phyloP scores from a whole-genome alignment of 2,888 invertebrate genomes.

The Dioctria rufipes region DNA sequence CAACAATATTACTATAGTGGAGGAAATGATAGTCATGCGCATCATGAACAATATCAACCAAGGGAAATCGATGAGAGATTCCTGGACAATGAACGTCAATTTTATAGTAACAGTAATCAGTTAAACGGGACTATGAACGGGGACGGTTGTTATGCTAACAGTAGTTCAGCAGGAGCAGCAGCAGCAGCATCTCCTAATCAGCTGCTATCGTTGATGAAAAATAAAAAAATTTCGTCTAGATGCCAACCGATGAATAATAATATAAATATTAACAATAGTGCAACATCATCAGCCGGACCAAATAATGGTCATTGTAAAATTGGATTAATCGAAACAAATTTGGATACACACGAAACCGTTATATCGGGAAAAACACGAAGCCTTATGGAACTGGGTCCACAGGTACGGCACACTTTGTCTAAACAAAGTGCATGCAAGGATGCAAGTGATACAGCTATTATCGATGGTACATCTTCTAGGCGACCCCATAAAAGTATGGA shows the following conservation, averaged over 20 bases:
- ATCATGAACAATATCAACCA: slow-evolving; percentile 60
- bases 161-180: slow-evolving; percentile 47
- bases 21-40: slow-evolving; percentile 59
- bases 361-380: slow-evolving; percentile 78
- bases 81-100: slow-evolving; percentile 65
- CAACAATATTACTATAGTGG: not conserved
- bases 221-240: slow-evolving; percentile 39
- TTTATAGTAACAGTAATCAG: slow-evolving; percentile 65
- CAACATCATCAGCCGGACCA: slow-evolving; percentile 55
- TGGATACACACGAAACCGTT: slow-evolving; percentile 83
- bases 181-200: not conserved
- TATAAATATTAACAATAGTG: not conserved
- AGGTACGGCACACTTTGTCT: slow-evolving; percentile 60
- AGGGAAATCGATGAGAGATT: slow-evolving; percentile 63
- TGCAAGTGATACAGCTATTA: slow-evolving; percentile 62
- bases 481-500: slow-evolving; percentile 93
- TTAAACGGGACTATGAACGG: slow-evolving; percentile 66
- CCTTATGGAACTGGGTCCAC: slow-evolving; percentile 76
- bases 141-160: slow-evolving; percentile 61
- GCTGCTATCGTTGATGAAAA: slow-evolving; percentile 13
- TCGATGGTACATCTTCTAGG: slow-evolving; percentile 66
- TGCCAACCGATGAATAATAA: not conserved
- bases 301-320: slow-evolving; percentile 67
- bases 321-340: slow-evolving; percentile 92
- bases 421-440: slow-evolving; percentile 52